Evolutionary conservation across 2,797 vertebrate genomes (phyloP).

Genomic region (Acridotheres tristis): DNA sequence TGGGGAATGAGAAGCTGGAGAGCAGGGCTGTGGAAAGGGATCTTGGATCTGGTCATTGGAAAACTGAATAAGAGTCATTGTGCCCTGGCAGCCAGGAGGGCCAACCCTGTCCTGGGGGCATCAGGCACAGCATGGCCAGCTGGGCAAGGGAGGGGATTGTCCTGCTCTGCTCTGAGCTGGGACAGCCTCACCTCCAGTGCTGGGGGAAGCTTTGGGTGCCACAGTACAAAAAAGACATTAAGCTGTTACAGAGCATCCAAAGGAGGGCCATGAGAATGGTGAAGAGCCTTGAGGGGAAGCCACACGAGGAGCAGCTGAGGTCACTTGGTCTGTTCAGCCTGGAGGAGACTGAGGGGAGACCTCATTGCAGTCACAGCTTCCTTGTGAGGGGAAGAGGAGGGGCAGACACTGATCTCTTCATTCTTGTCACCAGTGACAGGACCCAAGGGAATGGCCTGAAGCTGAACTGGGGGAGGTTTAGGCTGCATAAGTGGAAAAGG

Average conservation of each 20-base stretch:
- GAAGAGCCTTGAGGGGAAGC: background rate
- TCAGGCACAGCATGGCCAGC: background rate
- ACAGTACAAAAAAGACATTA: background rate
- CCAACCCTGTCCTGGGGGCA: accelerated
- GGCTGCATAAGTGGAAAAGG: background rate
- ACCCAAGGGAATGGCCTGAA: accelerated
- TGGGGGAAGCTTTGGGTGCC: background rate
- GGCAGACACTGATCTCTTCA: background rate
- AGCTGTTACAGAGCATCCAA: background rate
- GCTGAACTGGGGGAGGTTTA: background rate
- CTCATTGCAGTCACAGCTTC: accelerated
- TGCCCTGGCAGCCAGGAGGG: background rate
- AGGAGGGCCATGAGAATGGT: background rate
- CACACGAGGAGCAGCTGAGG: accelerated
- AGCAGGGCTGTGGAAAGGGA: background rate
- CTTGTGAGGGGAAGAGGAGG: background rate
- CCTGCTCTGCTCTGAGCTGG: accelerated
- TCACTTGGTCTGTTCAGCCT: background rate
- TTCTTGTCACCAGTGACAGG: background rate
- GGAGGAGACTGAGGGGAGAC: background rate
- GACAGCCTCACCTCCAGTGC: accelerated
- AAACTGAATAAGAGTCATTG: accelerated
- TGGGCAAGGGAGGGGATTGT: background rate
- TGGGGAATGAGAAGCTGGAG: background rate
- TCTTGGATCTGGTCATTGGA: accelerated